phyloP scores from a whole-genome alignment of 2,113 vertebrate genomes.

The Rhinichthys klamathensis region DNA sequence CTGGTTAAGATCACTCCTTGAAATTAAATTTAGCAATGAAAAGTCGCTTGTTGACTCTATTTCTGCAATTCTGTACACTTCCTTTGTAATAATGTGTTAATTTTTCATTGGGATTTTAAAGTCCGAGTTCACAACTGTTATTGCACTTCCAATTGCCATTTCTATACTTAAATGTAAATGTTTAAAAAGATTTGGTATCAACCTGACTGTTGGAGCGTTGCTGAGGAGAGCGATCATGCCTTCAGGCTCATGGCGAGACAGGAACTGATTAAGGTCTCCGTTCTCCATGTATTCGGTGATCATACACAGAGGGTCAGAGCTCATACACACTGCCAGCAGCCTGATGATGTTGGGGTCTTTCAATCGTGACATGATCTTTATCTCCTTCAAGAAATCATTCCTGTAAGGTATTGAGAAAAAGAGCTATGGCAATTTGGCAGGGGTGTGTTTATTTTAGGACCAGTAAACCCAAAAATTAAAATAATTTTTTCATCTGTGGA shows the following conservation, averaged over 20 bases:
- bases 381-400: slow-evolving; percentile 99
- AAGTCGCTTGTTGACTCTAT: neutral
- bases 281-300: slow-evolving; percentile 99
- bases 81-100: neutral
- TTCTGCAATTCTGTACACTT: neutral
- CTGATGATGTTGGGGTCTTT: slow-evolving; percentile 98
- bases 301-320: slow-evolving; percentile 94
- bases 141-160: no score
- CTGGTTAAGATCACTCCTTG: neutral
- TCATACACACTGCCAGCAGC: slow-evolving; percentile 91
- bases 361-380: slow-evolving; percentile 98
- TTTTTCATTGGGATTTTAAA: neutral
- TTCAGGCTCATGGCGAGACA: slow-evolving; percentile 89
- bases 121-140: neutral
- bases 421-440: neutral
- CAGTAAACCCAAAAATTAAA: no score
- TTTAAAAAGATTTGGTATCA: slow-evolving; percentile 27
- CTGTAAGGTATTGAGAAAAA: slow-evolving; percentile 66
- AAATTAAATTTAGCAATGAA: neutral
- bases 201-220: slow-evolving; percentile 83
- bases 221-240: slow-evolving; percentile 66
- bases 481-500: no score
- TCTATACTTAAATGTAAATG: neutral
- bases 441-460: neutral
- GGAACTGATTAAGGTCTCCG: slow-evolving; percentile 97